phyloP scores from a whole-genome alignment of 2,113 vertebrate genomes.

The Pluvialis apricaria region DNA sequence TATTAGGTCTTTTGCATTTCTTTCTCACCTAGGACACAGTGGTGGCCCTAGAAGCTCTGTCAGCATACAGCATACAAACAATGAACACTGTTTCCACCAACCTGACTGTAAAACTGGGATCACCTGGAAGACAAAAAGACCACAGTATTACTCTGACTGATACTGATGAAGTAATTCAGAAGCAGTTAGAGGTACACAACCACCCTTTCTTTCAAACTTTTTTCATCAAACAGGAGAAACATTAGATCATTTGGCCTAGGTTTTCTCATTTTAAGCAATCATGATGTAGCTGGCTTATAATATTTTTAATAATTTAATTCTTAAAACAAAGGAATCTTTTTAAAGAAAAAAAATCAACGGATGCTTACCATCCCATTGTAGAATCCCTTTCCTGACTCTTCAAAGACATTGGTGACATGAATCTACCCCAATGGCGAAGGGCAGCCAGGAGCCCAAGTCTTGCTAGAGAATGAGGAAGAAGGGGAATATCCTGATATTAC shows the following conservation, averaged over 20 bases:
- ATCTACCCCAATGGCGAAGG: not conserved
- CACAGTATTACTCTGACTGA: slow-evolving; percentile 42
- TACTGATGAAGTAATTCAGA: slow-evolving; percentile 59
- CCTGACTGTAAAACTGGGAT: slow-evolving; percentile 55
- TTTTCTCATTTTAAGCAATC: not conserved
- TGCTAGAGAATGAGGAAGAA: not conserved
- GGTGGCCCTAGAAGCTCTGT: slow-evolving; percentile 79
- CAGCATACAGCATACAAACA: slow-evolving; percentile 69
- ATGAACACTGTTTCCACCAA: not conserved
- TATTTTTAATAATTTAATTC: not conserved
- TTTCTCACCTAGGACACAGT: slow-evolving; percentile 76
- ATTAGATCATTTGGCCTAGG: not conserved
- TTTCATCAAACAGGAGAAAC: not conserved
- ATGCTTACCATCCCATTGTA: not conserved
- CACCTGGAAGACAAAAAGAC: slow-evolving; percentile 1
- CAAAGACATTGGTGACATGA: not conserved
- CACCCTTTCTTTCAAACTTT: not conserved
- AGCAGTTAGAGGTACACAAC: slow-evolving; percentile 70
- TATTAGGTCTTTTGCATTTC: not conserved
- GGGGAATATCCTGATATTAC: not conserved
- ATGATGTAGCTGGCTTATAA: not conserved
- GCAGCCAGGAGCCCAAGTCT: not conserved
- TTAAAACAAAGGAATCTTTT: not conserved
- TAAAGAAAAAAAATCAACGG: not conserved
- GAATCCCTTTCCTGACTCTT: not conserved